Evolutionary conservation across 1,140 invertebrate species (phyloP), one percentile per base, ranked within the genome.

Genomic region (Meloidogyne exigua): DNA sequence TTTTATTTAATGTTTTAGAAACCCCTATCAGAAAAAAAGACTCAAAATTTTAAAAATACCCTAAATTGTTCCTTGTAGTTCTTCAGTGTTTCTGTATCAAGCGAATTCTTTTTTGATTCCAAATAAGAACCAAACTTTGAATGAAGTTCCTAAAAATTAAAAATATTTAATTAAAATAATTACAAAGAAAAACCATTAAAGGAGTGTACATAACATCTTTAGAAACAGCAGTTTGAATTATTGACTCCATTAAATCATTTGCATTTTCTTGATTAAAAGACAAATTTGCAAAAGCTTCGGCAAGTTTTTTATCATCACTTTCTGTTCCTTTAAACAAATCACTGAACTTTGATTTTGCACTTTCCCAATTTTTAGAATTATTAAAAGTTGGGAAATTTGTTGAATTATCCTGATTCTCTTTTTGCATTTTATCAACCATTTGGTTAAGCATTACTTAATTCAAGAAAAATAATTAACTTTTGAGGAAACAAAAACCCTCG

Each of bases 151-250:
- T 73, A 5, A 13, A 73, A 73, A 73, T 66, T 25, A 26, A 32
- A 21, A 73, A 39, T 2, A 39, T 57, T 70, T 70, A 39, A 70
- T 42, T 32, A 18, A 36, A 36, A 26, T n/a, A n/a, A 32, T 21
- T 32, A n/a, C 3, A n/a, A 28, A 18, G 9, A 72, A 73, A 25
- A 23, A 73, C 72, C n/a, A 81, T 79, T 39, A 79, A 62, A 36
- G 78, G 71, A 25, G 77, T 25, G 76, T 79, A 80, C 77, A 79
- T 79, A 44, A 79, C 76, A 15, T 79, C 77, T 23, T 80, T 79
- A 11, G 77, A 79, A 62, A 79, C 68, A 44, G 78, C 76, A 7
- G 77, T 79, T 36, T 79, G 63, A 71, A 80, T 57, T 44, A 79
- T 65, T 26, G 68, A 28, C 21, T 69, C 78, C 77, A 79, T 79